Evolutionary conservation across 2,888 invertebrate species (phyloP).

Genomic region (Bombylius discolor): DNA sequence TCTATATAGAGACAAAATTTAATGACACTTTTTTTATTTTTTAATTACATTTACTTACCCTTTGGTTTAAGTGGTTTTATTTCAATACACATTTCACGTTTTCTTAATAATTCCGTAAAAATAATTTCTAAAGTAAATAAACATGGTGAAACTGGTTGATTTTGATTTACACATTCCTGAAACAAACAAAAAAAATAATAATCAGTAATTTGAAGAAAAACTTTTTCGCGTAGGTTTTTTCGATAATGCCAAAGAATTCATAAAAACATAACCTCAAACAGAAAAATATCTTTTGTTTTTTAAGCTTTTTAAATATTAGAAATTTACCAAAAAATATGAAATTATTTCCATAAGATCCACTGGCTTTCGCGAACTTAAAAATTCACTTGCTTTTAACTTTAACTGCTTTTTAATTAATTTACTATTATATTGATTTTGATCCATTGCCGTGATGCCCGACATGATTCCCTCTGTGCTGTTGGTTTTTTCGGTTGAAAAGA

Average conservation of each 20-base stretch:
- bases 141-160: conserved; percentile 40
- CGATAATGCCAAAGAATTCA: background rate
- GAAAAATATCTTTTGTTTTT: background rate
- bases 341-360: conserved; percentile 55
- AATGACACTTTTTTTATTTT: too few species aligned
- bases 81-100: conserved; percentile 51
- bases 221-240: too few species aligned
- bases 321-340: conserved; percentile 50
- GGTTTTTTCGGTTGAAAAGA: background rate
- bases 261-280: conserved; percentile 2
- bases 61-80: conserved; percentile 45
- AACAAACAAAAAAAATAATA: conserved; percentile 1
- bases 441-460: conserved; percentile 7
- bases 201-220: conserved; percentile 1
- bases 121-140: conserved; percentile 58
- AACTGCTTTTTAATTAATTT: conserved; percentile 53
- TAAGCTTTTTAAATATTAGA: conserved; percentile 3
- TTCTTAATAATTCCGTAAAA: conserved; percentile 53
- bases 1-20: too few species aligned
- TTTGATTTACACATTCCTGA: conserved; percentile 24
- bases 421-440: conserved; percentile 11
- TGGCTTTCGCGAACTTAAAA: conserved; percentile 51
- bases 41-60: conserved; percentile 28
- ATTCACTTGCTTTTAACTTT: conserved; percentile 55
- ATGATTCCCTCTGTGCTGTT: conserved; percentile 7